Percentiles rank a stretch among this genome's conserved stretches.
phyloP scores from a whole-genome alignment of 2,888 invertebrate species.

The Lomographa bimaculata region DNA sequence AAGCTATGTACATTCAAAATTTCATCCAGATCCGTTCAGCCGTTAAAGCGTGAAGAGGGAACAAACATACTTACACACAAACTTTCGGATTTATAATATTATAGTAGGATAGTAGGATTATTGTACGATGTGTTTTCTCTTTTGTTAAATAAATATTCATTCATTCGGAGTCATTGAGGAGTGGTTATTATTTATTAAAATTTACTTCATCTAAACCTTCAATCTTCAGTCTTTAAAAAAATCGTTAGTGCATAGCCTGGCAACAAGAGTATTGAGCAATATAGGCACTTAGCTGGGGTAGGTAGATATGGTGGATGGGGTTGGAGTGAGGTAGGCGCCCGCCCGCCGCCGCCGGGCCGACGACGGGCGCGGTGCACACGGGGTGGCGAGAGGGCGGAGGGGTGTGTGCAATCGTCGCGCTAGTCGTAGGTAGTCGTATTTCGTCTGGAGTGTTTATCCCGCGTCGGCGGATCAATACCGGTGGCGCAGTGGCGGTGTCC shows the following conservation, averaged over 20 bases:
- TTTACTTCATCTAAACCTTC: too few species aligned
- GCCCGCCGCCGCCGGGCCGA: too few species aligned
- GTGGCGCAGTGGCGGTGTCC: conserved; percentile 81
- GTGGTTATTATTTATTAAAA: too few species aligned
- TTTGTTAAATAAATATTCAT: too few species aligned
- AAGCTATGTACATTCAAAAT: too few species aligned
- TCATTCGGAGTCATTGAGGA: too few species aligned
- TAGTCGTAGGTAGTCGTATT: conserved; percentile 82
- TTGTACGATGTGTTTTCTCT: too few species aligned
- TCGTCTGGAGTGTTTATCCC: conserved; percentile 83
- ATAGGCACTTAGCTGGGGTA: conserved; percentile 32
- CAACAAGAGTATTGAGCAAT: conserved; percentile 51
- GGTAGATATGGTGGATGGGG: conserved; percentile 46
- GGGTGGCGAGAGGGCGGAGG: conserved; percentile 47
- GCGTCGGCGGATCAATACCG: conserved; percentile 81
- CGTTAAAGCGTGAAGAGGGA: too few species aligned
- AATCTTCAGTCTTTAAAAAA: conserved; percentile 33
- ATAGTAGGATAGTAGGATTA: too few species aligned
- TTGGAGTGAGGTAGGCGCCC: conserved; percentile 49
- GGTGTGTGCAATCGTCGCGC: conserved; percentile 78
- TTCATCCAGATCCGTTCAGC: too few species aligned
- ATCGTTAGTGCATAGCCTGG: conserved; percentile 51
- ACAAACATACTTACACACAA: too few species aligned
- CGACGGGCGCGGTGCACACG: conserved; percentile 61
- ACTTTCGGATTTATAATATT: too few species aligned